Base-by-base conservation (phyloP, 2,888 invertebrate species). In the Listrodromus nycthemerus region DNA sequence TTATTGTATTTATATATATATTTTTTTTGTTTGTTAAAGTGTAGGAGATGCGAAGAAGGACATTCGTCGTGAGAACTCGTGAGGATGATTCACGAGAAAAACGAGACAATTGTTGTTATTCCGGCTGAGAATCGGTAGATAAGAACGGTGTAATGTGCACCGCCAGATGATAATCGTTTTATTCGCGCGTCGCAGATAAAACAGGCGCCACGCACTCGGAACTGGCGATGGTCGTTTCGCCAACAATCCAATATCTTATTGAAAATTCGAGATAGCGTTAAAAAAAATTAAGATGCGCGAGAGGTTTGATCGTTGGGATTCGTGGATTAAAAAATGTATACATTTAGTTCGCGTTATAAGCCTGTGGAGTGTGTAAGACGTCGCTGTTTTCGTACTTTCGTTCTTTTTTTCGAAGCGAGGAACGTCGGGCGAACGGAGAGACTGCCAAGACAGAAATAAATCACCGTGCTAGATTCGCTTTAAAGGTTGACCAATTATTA, bases 111-210 rank as follows among this genome's bases (percentile, higher is more conserved):
- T 79, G 21, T 79, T 79, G 66, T 71, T 71, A 65, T 58, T 45
- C 52, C 19, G 66, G 30, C 71, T 45, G 21, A 24, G 24, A 66
- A n/a, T 24, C 41, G 7, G 8, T 4, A 16, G 52, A 58, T 80
- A 74, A 67, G 3, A 13, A 2, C 58, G 37, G n/a, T 67, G 13
- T 6, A 16, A 71, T 71, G 41, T 71, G 73, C 74, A 66, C 67
- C 45, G 58, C 45, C 27, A 33, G 13, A 66, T 48, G 75, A 80
- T 75, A 70, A 80, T 37, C 50, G 52, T 75, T 70, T 75, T 63
- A 41, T 80, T 69, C 67, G 63, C 10, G 45, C 37, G 75, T 75
- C 24, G 33, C 13, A 10, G 74, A 80, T 67, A 80, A 80, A 58
- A 61, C 58, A 55, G 55, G 55, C 55, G 55, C 55, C 55, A 13